These are phyloP conservation scores for Charanyca ferruginea DNA, from an alignment of 2,888 invertebrate species.

Conservation along the genomic window DNA sequence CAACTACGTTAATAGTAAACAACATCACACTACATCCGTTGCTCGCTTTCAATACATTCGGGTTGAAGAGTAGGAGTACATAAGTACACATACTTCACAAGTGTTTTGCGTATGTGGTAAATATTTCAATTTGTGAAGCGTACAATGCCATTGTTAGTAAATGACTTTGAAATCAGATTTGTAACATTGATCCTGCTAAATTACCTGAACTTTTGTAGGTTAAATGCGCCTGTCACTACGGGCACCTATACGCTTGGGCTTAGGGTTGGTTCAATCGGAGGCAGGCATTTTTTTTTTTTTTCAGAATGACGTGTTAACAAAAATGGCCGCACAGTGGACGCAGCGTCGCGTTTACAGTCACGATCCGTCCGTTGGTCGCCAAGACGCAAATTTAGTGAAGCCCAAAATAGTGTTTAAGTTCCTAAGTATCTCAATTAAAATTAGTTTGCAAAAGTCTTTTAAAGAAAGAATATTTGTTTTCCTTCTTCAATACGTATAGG, in stretches of 20 bases:
- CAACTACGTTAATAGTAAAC: constrained; percentile 47
- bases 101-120: constrained; percentile 33
- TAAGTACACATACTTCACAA: constrained; percentile 1
- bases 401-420: constrained; percentile 1
- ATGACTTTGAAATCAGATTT: constrained; percentile 54
- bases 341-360: constrained; percentile 18
- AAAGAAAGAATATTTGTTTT: background rate
- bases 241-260: constrained; percentile 5
- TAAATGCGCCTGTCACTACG: constrained; percentile 15
- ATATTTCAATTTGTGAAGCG: constrained; percentile 50
- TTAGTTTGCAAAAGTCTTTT: background rate
- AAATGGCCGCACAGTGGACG: constrained; percentile 14
- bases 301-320: constrained; percentile 19
- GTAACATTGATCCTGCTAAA: constrained; percentile 7
- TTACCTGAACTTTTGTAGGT: constrained; percentile 15
- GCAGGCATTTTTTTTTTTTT: constrained; percentile 42
- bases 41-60: constrained; percentile 57
- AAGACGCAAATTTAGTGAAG: constrained; percentile 7
- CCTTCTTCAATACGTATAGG: background rate
- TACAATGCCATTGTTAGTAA: constrained; percentile 44
- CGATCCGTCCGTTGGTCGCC: constrained; percentile 23
- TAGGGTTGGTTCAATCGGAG: background rate
- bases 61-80: constrained; percentile 9
- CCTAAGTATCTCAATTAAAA: background rate
- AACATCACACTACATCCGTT: constrained; percentile 37